Conservation (phyloP, 2,888 invertebrate genomes). For the Trachelus troglodyta region DNA sequence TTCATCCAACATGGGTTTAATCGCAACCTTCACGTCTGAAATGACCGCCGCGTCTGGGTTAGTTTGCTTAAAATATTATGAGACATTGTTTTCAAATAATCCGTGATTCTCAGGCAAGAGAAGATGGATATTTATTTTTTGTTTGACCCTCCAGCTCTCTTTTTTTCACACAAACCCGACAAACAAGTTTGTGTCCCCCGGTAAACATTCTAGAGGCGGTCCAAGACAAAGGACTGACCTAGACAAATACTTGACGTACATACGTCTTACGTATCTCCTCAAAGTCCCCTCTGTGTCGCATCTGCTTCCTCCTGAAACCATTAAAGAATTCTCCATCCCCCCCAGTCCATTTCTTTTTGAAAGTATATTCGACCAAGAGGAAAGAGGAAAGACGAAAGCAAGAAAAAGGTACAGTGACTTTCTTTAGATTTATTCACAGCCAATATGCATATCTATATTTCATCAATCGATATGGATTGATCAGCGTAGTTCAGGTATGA, state of each 20-base stretch:
- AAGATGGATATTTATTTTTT: neutral
- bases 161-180: neutral
- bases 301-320: neutral
- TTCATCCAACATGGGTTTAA: neutral
- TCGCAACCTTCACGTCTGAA: neutral
- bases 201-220: slow-evolving; percentile 4
- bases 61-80: slow-evolving; percentile 6
- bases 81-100: slow-evolving; percentile 8
- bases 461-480: neutral
- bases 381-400: neutral
- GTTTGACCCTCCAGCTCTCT: neutral
- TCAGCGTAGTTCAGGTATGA: neutral
- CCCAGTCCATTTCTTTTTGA: neutral
- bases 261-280: neutral
- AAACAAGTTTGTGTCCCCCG: slow-evolving; percentile 1
- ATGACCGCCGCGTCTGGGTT: neutral
- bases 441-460: neutral
- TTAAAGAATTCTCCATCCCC: neutral
- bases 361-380: neutral
- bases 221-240: slow-evolving; percentile 2
- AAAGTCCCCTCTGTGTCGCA: neutral
- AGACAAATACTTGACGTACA: slow-evolving; percentile 3
- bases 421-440: neutral
- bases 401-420: neutral
- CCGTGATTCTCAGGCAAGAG: slow-evolving; percentile 1